These are phyloP conservation scores for Euphonia xanthogaster DNA, from an alignment of 2,797 vertebrate genomes.

Conservation along the genomic window DNA sequence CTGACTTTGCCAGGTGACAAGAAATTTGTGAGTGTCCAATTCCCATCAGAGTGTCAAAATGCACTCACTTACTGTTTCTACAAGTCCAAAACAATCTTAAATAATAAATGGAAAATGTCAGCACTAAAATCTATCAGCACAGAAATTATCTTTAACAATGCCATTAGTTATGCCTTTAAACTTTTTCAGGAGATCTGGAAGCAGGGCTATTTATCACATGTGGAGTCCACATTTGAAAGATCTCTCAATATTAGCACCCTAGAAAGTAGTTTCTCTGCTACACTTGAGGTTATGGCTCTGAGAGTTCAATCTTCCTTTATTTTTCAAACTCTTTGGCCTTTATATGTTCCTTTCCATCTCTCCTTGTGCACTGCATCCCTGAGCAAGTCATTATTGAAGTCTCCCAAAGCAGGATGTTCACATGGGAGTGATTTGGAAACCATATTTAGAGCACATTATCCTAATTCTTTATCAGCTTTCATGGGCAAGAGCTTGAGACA, in stretches of 20 bases:
- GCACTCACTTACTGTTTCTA: background rate
- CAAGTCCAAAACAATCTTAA: background rate
- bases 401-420: background rate
- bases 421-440: background rate
- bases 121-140: background rate
- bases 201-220: background rate
- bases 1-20: conserved; percentile 43
- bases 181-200: background rate
- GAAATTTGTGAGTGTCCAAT: conserved; percentile 35
- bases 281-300: background rate
- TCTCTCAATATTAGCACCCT: background rate
- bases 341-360: background rate
- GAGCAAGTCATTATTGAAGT: background rate
- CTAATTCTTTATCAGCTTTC: background rate
- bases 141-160: background rate
- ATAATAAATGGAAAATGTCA: conserved; percentile 36
- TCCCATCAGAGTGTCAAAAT: conserved; percentile 18
- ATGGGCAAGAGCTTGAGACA: background rate
- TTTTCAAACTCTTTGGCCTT: background rate
- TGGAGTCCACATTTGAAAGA: background rate
- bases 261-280: background rate
- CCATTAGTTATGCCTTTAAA: background rate
- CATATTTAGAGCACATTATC: background rate
- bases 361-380: background rate
- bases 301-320: background rate